These are phyloP conservation scores for Drosophila santomea DNA, from an alignment of 1,140 invertebrate genomes.

Conservation along the genomic window DNA sequence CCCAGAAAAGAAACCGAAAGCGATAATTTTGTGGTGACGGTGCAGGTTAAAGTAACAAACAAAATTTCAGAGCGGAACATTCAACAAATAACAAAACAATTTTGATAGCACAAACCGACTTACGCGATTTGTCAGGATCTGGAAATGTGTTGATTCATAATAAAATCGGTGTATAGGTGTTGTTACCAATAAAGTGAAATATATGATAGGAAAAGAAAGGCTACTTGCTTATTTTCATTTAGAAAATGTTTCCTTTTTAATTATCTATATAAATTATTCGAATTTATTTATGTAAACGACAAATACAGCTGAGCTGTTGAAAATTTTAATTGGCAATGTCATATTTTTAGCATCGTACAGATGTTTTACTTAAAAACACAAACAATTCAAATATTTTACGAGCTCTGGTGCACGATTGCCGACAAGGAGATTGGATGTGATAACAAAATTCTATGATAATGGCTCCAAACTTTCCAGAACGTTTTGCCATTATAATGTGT, in stretches of 20 bases:
- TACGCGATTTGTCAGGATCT: background rate
- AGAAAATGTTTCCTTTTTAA: background rate
- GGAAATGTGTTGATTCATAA: background rate
- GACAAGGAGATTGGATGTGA: conserved; percentile 1
- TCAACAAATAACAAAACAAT: background rate
- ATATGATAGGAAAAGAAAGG: background rate
- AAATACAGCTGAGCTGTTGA: background rate
- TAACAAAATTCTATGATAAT: conserved; percentile 1
- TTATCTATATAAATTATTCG: background rate
- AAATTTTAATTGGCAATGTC: conserved; percentile 2
- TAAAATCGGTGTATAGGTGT: no score
- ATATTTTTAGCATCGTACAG: background rate
- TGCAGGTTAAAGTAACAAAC: conserved; percentile 7
- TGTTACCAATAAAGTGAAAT: no score
- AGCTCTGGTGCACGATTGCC: background rate
- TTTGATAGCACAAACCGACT: background rate
- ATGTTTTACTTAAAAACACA: background rate
- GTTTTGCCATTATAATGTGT: background rate
- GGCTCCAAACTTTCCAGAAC: conserved; percentile 1
- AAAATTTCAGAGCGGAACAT: background rate
- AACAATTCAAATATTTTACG: background rate
- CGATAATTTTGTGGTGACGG: conserved; percentile 34
- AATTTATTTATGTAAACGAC: background rate
- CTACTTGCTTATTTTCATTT: background rate
- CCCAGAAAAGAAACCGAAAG: conserved; percentile 43